Evolutionary conservation across 2,888 invertebrate genomes (phyloP).

Genomic region (Dione juno): DNA sequence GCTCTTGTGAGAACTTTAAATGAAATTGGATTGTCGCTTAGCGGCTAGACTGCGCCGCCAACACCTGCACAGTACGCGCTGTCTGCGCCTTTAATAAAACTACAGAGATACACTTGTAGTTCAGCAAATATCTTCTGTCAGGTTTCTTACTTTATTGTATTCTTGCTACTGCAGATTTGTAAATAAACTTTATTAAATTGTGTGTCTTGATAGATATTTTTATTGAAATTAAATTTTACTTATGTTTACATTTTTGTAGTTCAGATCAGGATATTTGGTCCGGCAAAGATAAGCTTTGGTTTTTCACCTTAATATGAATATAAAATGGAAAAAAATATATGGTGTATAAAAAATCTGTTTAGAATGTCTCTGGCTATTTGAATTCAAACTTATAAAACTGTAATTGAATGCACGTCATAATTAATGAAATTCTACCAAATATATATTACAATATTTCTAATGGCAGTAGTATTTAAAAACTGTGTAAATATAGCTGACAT

Average conservation of each 20-base stretch:
- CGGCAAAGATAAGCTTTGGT: no score
- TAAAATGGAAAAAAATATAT: no score
- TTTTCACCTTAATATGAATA: no score
- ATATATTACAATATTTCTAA: no score
- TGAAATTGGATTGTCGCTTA: constrained; percentile 36
- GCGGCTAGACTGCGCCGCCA: constrained; percentile 22
- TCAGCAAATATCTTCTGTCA: constrained; percentile 10
- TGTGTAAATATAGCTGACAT: no score
- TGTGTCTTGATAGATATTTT: not conserved
- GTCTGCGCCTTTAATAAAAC: constrained; percentile 4
- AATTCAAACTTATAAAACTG: no score
- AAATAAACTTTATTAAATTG: not conserved
- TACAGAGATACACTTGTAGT: constrained; percentile 19
- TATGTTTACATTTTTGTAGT: not conserved
- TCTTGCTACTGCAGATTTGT: not conserved
- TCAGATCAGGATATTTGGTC: no score
- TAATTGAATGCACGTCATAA: no score
- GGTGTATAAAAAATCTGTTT: no score
- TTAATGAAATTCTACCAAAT: no score
- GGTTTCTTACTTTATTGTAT: constrained; percentile 11
- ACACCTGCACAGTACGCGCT: constrained; percentile 19
- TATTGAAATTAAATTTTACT: not conserved
- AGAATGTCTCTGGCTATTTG: no score
- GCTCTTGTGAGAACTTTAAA: constrained; percentile 29
- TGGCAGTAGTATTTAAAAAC: no score